Percentiles rank a stretch among this genome's conserved stretches.
Evolutionary conservation across 2,888 invertebrate species (phyloP).

Genomic region (Standfussiana lucernea): DNA sequence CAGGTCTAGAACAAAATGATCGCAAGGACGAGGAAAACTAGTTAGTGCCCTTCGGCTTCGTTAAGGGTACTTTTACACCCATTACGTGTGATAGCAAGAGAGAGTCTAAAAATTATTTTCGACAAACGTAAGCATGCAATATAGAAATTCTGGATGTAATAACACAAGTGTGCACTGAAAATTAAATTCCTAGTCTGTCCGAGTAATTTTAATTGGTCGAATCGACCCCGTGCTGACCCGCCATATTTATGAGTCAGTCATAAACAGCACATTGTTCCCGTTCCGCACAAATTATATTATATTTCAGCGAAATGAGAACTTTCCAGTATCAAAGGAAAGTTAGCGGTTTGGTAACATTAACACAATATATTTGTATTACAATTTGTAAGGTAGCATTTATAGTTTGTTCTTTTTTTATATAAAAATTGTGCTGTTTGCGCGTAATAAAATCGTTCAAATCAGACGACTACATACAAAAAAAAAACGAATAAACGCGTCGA

Average conservation of each 20-base stretch:
- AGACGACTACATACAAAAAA: no score
- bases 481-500: no score
- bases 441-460: no score
- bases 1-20: no score
- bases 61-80: no score
- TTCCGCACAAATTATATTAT: background rate
- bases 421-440: no score
- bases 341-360: background rate
- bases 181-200: slow-evolving; percentile 11
- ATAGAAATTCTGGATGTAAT: background rate
- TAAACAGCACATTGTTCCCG: slow-evolving; percentile 26
- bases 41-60: no score
- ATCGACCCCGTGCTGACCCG: slow-evolving; percentile 24
- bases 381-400: background rate
- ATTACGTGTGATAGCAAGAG: no score
- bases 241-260: slow-evolving; percentile 26
- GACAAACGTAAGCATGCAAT: background rate
- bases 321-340: background rate
- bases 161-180: background rate
- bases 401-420: no score
- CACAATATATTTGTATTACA: no score
- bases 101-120: background rate
- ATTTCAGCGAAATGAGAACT: background rate
- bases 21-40: no score
- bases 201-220: slow-evolving; percentile 45